These are phyloP conservation scores for Glandiceps talaboti DNA, from an alignment of 53 echinoderm and acorn worm genomes.

Conservation along the genomic window DNA sequence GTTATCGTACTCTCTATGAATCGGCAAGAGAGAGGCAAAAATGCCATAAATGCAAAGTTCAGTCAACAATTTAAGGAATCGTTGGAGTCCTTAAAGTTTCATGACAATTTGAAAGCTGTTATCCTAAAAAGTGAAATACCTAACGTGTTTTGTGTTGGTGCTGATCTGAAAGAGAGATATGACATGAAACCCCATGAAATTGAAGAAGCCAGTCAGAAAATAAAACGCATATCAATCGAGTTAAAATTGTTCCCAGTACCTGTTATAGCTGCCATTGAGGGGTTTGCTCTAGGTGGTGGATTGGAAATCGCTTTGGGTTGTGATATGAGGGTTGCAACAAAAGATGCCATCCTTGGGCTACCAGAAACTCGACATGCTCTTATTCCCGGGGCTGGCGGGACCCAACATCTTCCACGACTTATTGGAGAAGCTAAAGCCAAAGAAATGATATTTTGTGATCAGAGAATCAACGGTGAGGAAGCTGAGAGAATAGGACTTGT, in stretches of 20 bases:
- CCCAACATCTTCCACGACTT: conserved; percentile 60
- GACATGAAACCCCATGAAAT: conserved; percentile 70
- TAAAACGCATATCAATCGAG: conserved; percentile 37
- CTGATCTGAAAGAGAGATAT: conserved; percentile 83
- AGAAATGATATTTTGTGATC: conserved; percentile 83
- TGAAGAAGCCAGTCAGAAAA: conserved; percentile 59
- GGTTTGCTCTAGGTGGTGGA: conserved; percentile 85
- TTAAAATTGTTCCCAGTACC: conserved; percentile 65
- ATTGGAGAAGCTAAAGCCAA: conserved; percentile 63
- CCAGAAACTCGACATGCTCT: conserved; percentile 83
- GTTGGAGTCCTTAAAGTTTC: conserved; percentile 43
- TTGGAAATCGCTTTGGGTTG: conserved; percentile 87
- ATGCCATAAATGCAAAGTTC: not conserved
- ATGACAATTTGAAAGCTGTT: conserved; percentile 64
- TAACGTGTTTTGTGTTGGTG: conserved; percentile 90
- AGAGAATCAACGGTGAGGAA: conserved; percentile 56
- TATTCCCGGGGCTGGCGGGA: conserved; percentile 90
- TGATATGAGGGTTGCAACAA: conserved; percentile 52
- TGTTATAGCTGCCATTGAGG: conserved; percentile 89
- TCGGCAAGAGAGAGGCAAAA: not conserved
- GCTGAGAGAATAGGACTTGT: conserved; percentile 78
- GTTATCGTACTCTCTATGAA: not conserved
- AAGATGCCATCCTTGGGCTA: conserved; percentile 66
- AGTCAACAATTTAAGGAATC: conserved; percentile 35
- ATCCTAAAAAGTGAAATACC: conserved; percentile 90